Base-by-base conservation (phyloP, 2,113 vertebrate genomes). In the Spilogale gracilis region DNA sequence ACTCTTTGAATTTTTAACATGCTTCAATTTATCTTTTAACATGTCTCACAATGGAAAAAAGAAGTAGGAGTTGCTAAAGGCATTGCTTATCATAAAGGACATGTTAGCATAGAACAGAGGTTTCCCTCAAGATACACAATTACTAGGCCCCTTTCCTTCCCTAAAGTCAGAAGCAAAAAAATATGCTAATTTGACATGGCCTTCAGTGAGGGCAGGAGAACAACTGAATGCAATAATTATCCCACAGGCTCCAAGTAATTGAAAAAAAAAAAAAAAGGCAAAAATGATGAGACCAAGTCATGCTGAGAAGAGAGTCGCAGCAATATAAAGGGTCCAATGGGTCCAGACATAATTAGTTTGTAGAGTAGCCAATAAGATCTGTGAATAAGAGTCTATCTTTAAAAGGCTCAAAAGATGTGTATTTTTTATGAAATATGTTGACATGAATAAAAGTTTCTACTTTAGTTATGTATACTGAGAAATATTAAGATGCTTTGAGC, bases 21-120 rank as follows among this genome's bases (percentile, higher is more conserved):
- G n/a, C 14, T 58, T 95, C 63, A 45, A 45, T 92, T 92, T 81
- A 63, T 48, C 27, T 88, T 82, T 81, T 56, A 82, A 82, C 48
- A 58, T 69, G 3, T n/a, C 52, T 82, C 43, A 21, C 27, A 92
- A 23, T n/a, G 25, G 27, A 73, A 69, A 30, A 2, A 81, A 38
- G 20, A 65, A 83, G 67, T 4, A 74, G 43, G 30, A 74, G 8
- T 89, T 48, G 86, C 16, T 56, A 82, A 65, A 82, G 21, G 25
- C 10, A 54, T 10, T 52, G 3, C 43, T 80, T 82, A 58, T 48
- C 20, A 50, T 30, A 67, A 92, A 67, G 32, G 17, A 50, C 12
- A 74, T 79, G 23, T 38, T 89, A 82, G 52, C 30, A 65, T 7
- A 56, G 13, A 95, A 85, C 5, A 52, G 52, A 50, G 4, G 18